These are phyloP conservation scores for Lagorchestes hirsutus DNA, from an alignment of 2,797 vertebrate genomes.

Conservation along the genomic window DNA sequence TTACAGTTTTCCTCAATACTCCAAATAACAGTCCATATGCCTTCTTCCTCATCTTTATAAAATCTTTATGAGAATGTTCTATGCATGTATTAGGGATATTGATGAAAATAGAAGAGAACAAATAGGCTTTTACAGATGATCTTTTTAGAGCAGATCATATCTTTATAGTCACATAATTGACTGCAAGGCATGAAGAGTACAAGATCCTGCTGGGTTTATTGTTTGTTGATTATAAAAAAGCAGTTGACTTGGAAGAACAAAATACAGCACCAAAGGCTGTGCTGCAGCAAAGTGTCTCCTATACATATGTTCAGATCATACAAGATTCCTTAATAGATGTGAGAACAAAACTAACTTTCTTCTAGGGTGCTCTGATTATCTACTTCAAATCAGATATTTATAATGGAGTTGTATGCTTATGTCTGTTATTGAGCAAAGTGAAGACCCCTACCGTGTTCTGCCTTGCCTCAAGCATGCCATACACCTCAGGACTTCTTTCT, in stretches of 20 bases:
- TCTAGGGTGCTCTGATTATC: not conserved
- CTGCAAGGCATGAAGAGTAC: not conserved
- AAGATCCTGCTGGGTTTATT: slow-evolving; percentile 1
- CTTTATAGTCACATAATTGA: not conserved
- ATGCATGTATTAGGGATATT: not conserved
- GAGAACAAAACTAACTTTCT: not conserved
- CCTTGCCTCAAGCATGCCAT: not conserved
- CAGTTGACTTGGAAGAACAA: not conserved
- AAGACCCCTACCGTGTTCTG: not conserved
- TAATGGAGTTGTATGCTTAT: no score
- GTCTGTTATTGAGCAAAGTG: not conserved
- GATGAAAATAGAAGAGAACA: not conserved
- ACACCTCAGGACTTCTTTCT: not conserved
- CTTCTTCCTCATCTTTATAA: not conserved
- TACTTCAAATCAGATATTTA: no score
- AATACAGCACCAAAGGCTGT: not conserved
- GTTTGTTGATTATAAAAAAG: not conserved
- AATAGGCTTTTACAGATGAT: not conserved
- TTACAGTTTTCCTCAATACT: not conserved
- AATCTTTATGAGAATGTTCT: not conserved
- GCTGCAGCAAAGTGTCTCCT: not conserved
- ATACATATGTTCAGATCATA: not conserved
- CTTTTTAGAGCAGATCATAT: not conserved
- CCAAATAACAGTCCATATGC: not conserved
- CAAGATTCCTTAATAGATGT: not conserved